Percentiles rank a stretch among this genome's conserved stretches.
Evolutionary conservation across 2,797 vertebrate genomes (phyloP).

Genomic region (Phaenicophaeus curvirostris): DNA sequence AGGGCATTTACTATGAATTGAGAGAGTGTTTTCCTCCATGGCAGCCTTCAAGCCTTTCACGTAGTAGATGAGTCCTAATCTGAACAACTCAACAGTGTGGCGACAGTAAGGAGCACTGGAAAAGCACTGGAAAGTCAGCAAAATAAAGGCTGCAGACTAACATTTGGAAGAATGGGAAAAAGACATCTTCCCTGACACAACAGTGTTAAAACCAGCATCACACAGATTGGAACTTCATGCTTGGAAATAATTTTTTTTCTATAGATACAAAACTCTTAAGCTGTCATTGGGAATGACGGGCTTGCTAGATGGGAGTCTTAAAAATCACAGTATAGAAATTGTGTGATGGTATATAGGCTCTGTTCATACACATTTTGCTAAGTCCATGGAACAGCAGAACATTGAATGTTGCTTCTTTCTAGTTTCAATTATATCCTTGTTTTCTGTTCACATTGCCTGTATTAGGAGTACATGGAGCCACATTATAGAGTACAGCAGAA

Average conservation of each 20-base stretch:
- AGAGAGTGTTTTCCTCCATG: conserved; percentile 29
- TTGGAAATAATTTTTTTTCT: background rate
- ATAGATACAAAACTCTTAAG: background rate
- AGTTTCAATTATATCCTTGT: background rate
- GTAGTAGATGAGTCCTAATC: background rate
- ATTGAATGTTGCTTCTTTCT: background rate
- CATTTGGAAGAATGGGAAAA: background rate
- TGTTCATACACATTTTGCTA: background rate
- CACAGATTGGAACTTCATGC: background rate
- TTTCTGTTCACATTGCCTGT: background rate
- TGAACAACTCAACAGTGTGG: background rate
- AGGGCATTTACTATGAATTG: conserved; percentile 65
- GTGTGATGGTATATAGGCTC: background rate
- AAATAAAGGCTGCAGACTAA: background rate
- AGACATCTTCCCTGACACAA: background rate
- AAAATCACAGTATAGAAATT: background rate
- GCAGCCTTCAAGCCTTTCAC: background rate
- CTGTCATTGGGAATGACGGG: background rate
- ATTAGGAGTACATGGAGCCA: background rate
- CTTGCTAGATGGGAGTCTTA: background rate
- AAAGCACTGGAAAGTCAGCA: too few species aligned
- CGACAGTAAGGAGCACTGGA: background rate
- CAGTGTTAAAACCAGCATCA: background rate
- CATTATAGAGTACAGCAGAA: background rate
- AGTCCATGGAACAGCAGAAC: background rate